Evolutionary conservation across 1,140 invertebrate species (phyloP), one percentile per base, ranked within the genome.

Genomic region (Tetramorium alpestre): DNA sequence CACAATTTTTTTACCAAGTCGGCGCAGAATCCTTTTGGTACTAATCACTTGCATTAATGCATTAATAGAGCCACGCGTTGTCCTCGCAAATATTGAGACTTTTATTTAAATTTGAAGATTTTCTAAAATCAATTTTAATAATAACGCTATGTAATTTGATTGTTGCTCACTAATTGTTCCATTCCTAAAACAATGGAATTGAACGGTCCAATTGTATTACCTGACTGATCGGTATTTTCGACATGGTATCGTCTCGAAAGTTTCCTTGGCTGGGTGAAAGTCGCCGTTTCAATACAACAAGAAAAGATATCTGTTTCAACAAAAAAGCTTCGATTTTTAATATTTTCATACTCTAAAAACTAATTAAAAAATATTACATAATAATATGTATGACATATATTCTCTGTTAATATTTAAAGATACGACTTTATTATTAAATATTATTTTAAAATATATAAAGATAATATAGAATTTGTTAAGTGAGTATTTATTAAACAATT

Each of bases 181-280:
- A 60, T 41, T 77, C 22, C 22, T 10, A 5, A 58, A 16, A 77
- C 56, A 77, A 28, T 62, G 22, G 38, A 77, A 77, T 77, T 3
- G 33, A 7, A 41, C 13, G 38, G 4, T 60, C 1, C n/a, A 77
- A 77, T 62, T 62, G 13, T 38, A 60, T 25, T 77, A 77, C 11
- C 33, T 44, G 28, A n/a, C n/a, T 72, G 4, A 76, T 76, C 38
- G 16, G 8, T 77, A 77, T 60, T 77, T 77, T 62, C 38, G 8
- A 77, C 54, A 77, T 22, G 54, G 11, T 18, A 62, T 62, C 38
- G n/a, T 60, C 56, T 77, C 5, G 73, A 77, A 77, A 77, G 56
- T 77, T 77, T 77, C 73, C 56, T 60, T 11, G 38, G 1, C 56
- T 22, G 16, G 8, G 73, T 77, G 73, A 77, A 77, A 77, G 73